phyloP scores from a whole-genome alignment of 2,888 invertebrate species.

The Anthrax anthrax region DNA sequence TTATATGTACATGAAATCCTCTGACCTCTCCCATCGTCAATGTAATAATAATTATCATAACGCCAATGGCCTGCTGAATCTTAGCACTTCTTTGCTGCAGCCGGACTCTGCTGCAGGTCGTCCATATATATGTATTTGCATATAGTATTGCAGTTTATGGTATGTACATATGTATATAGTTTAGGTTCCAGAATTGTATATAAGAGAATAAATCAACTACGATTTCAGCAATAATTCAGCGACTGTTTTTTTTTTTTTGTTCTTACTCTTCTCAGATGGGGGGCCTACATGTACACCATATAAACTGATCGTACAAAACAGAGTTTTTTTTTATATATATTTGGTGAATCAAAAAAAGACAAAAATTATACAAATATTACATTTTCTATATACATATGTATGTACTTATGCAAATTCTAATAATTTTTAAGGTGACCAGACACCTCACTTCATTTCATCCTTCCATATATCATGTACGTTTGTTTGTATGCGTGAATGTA shows the following conservation, averaged over 20 bases:
- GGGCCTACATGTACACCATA: neutral
- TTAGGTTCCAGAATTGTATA: neutral
- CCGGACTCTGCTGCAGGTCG: neutral
- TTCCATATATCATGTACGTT: neutral
- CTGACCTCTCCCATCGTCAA: constrained; percentile 5
- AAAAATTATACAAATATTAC: neutral
- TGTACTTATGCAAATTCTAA: neutral
- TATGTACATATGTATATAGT: too few relatives aligned
- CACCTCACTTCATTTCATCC: constrained; percentile 2
- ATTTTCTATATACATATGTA: neutral
- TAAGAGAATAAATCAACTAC: constrained; percentile 15
- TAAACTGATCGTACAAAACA: neutral
- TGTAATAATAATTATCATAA: constrained; percentile 4
- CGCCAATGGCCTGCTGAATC: neutral
- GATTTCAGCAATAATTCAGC: constrained; percentile 16
- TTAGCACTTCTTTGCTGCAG: neutral
- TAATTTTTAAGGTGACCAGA: constrained; percentile 1
- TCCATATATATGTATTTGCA: neutral
- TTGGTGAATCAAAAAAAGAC: neutral
- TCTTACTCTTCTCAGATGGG: constrained; percentile 5
- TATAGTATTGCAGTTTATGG: too few relatives aligned
- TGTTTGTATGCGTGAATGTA: too few relatives aligned
- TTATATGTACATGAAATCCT: neutral
- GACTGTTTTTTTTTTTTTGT: constrained; percentile 9
- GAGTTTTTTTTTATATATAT: too few relatives aligned